Conservation (phyloP, 2,888 invertebrate species). For the Caenorhabditis panamensis region DNA sequence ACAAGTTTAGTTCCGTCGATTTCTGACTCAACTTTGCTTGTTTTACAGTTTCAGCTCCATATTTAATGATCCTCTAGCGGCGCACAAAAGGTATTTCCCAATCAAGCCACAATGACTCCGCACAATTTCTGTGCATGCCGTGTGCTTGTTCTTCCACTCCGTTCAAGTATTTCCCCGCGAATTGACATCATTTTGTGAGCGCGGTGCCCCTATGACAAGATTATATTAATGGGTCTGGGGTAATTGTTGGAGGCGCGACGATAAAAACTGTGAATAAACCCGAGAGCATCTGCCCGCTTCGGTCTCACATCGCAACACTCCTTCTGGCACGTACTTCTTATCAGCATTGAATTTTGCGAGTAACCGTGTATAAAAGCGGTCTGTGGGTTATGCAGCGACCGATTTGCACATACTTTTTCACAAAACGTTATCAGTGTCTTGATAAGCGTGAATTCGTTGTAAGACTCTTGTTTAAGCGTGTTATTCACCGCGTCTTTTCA, state of each 20-base stretch:
- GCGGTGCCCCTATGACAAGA: not conserved
- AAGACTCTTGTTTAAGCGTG: not conserved
- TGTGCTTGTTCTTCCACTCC: not conserved
- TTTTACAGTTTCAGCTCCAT: too few species aligned
- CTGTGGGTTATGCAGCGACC: not conserved
- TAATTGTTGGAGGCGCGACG: not conserved
- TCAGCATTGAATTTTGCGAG: not conserved
- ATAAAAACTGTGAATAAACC: constrained; percentile 5
- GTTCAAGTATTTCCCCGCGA: not conserved
- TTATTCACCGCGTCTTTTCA: not conserved
- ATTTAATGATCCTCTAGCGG: too few species aligned
- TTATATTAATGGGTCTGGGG: not conserved
- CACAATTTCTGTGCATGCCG: not conserved
- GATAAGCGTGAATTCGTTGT: constrained; percentile 9
- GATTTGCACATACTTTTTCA: not conserved
- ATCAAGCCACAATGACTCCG: too few species aligned
- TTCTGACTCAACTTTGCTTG: too few species aligned
- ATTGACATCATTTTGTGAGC: constrained; percentile 3
- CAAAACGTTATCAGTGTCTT: constrained; percentile 2
- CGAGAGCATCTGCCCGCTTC: not conserved
- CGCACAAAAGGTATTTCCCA: constrained; percentile 2
- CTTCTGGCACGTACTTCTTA: constrained; percentile 3
- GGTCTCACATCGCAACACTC: constrained; percentile 4
- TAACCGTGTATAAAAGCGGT: not conserved
- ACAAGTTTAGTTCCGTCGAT: too few species aligned